phyloP scores from a whole-genome alignment of 2,888 invertebrate genomes.

The Byasa hedistus region DNA sequence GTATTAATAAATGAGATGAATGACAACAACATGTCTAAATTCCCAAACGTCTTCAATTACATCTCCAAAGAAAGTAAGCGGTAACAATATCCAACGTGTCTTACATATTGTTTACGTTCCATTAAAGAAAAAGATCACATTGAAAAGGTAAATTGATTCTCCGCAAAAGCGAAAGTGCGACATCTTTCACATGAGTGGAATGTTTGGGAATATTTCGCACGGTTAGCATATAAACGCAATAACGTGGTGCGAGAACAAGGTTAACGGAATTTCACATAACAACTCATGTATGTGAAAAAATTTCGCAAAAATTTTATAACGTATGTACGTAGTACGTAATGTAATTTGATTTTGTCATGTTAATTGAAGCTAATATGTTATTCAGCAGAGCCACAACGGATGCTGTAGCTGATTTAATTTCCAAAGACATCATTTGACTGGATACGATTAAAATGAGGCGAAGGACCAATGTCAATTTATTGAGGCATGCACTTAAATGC shows the following conservation, averaged over 20 bases:
- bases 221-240: conserved; percentile 7
- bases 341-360: too few relatives aligned
- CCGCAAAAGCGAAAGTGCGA: conserved; percentile 27
- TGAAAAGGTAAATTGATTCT: conserved; percentile 19
- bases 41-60: conserved; percentile 23
- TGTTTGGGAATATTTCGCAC: conserved; percentile 25
- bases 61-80: conserved; percentile 25
- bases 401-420: too few relatives aligned
- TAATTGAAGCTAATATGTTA: too few relatives aligned
- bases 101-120: conserved; percentile 18
- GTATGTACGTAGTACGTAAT: too few relatives aligned
- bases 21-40: conserved; percentile 10
- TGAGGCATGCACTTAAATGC: too few relatives aligned
- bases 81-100: conserved; percentile 22
- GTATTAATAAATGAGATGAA: not conserved
- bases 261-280: conserved; percentile 2
- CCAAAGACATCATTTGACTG: too few relatives aligned
- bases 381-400: too few relatives aligned
- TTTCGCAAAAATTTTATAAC: too few relatives aligned
- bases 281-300: conserved; percentile 2
- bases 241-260: not conserved
- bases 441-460: too few relatives aligned
- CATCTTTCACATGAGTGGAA: conserved; percentile 16
- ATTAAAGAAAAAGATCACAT: conserved; percentile 23
- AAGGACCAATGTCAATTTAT: too few relatives aligned